Evolutionary conservation across 2,113 vertebrate genomes (phyloP).

Genomic region (Azemiops feae): DNA sequence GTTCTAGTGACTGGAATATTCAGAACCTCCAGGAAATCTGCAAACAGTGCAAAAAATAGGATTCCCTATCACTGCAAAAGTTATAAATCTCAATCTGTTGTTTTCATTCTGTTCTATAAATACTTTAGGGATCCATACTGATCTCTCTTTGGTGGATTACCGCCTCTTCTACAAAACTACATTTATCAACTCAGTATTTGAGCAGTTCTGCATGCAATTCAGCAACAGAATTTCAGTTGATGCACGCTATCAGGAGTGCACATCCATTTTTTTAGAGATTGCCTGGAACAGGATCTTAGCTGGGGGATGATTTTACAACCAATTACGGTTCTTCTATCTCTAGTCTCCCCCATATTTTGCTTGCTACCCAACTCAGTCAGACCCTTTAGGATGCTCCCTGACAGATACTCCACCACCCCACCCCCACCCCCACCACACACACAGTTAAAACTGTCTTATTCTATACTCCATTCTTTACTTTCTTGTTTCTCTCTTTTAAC

Average conservation of each 20-base stretch:
- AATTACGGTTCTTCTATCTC: background rate
- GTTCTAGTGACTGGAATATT: background rate
- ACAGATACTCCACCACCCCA: background rate
- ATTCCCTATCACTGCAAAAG: background rate
- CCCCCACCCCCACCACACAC: background rate
- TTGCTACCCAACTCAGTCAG: background rate
- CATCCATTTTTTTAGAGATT: background rate
- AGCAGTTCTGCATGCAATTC: background rate
- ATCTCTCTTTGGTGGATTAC: background rate
- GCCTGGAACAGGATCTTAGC: background rate
- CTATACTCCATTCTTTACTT: accelerated
- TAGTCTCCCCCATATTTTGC: background rate
- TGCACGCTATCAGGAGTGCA: background rate
- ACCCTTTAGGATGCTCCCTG: background rate
- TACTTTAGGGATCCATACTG: background rate
- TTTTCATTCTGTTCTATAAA: background rate
- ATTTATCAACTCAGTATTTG: background rate
- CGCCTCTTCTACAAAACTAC: background rate
- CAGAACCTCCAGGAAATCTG: background rate
- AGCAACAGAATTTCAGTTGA: background rate
- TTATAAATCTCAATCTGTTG: background rate
- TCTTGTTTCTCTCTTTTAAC: constrained; percentile 40
- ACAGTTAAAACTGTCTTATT: background rate
- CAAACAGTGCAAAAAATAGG: background rate
- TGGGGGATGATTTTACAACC: background rate